phyloP scores from a whole-genome alignment of 2,888 invertebrate genomes.

The Pammene fasciana region DNA sequence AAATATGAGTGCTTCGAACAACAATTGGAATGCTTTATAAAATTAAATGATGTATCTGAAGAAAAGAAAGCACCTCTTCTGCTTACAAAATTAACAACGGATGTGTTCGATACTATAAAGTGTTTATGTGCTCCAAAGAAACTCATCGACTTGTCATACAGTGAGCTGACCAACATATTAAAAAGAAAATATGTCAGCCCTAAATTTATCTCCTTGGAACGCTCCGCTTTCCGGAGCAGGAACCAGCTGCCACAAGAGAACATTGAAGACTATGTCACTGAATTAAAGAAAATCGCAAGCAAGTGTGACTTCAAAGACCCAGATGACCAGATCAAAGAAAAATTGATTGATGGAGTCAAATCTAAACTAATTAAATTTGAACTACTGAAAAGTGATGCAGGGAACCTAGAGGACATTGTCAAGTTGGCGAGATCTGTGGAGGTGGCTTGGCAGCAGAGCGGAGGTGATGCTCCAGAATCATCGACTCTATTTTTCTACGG shows the following conservation, averaged over 20 bases:
- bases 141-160: neutral
- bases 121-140: constrained; percentile 1
- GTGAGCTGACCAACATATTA: neutral
- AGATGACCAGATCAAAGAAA: neutral
- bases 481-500: neutral
- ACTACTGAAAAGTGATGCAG: neutral
- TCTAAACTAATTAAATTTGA: neutral
- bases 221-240: neutral
- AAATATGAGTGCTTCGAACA: neutral
- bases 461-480: neutral
- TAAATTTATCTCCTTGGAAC: neutral
- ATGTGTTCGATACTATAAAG: neutral
- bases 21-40: neutral
- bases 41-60: neutral
- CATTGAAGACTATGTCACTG: neutral
- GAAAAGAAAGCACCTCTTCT: neutral
- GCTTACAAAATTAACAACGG: neutral
- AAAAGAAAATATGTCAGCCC: neutral
- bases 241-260: neutral
- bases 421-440: neutral
- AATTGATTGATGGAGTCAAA: neutral
- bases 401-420: neutral
- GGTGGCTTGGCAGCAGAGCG: neutral
- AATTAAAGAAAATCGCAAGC: neutral
- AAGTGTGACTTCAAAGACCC: neutral